These are phyloP conservation scores for Spatulosminthurus flaviceps DNA, from an alignment of 2,888 invertebrate genomes.

Conservation along the genomic window DNA sequence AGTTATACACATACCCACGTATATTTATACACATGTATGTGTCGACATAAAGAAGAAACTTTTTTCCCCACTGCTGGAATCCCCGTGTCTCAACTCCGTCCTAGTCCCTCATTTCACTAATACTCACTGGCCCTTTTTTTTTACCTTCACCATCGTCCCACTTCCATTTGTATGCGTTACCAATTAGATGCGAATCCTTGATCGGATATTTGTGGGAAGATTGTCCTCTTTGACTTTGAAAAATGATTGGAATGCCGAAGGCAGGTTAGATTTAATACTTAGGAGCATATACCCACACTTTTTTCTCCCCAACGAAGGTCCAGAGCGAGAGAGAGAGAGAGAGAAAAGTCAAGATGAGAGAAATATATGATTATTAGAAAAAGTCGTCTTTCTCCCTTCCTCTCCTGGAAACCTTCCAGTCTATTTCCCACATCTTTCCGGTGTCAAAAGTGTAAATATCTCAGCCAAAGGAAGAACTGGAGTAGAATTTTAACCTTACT, in stretches of 20 bases:
- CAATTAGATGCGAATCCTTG: conserved; percentile 5
- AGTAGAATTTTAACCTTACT: background rate
- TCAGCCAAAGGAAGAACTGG: background rate
- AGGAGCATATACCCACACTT: background rate
- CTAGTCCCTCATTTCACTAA: too few relatives aligned
- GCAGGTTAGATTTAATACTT: background rate
- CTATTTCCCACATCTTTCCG: background rate
- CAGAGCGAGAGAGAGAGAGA: too few relatives aligned
- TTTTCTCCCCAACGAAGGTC: too few relatives aligned
- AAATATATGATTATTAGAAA: background rate
- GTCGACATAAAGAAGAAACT: too few relatives aligned
- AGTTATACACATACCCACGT: too few relatives aligned
- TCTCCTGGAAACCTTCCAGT: background rate
- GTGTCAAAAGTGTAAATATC: background rate
- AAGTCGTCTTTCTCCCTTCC: background rate
- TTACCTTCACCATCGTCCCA: background rate
- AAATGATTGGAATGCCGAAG: conserved; percentile 1
- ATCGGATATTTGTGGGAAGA: conserved; percentile 3
- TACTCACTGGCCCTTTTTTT: background rate
- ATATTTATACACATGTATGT: too few relatives aligned
- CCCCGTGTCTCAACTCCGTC: too few relatives aligned
- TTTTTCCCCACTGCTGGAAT: too few relatives aligned
- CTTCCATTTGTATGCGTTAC: conserved; percentile 6
- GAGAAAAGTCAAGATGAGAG: background rate
- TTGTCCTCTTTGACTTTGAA: conserved; percentile 13